phyloP scores from a whole-genome alignment of 2,113 vertebrate genomes.

The Danio rerio region GRCz12tu NC_133178.1:14556001-14556500 shows the following conservation, averaged over 20 bases:
- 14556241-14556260: conserved; percentile 46
- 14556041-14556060: conserved; percentile 33
- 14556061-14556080: conserved; percentile 62
- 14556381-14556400: too few relatives aligned
- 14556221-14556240: conserved; percentile 61
- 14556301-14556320: background rate
- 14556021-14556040: background rate
- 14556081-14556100: conserved; percentile 71
- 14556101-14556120: conserved; percentile 76
- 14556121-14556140: conserved; percentile 66
- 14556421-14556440: too few relatives aligned
- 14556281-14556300: conserved; percentile 28
- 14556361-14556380: too few relatives aligned
- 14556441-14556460: too few relatives aligned
- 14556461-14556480: too few relatives aligned
- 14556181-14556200: background rate
- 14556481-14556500: too few relatives aligned
- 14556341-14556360: too few relatives aligned
- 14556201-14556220: conserved; percentile 34
- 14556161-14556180: conserved; percentile 54
- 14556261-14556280: conserved; percentile 29
- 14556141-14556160: conserved; percentile 44
- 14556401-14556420: too few relatives aligned
- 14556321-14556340: too few relatives aligned
- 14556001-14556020: conserved; percentile 7